Evolutionary conservation across 2,113 vertebrate genomes (phyloP), one percentile per base, ranked within the genome.

Genomic region (Raja brachyura): DNA sequence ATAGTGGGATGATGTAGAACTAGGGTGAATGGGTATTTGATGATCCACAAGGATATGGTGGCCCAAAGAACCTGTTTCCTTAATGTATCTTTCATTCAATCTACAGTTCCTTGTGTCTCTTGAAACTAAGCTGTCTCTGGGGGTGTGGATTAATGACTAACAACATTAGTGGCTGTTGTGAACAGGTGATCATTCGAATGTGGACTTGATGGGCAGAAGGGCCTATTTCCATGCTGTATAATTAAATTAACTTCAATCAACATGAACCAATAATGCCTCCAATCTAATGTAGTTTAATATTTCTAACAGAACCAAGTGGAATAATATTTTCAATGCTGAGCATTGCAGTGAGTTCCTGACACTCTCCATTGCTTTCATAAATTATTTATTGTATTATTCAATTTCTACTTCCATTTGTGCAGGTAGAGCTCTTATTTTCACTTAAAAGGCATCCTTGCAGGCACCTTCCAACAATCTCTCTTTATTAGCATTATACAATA

Each of bases 331-430:
- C 63, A 48, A 39, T 48, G 31, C 20, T 73, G 39, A 8, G 0
- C 9, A 31, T 39, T 61, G 70, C 33, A 73, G 39, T 54, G 18
- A 54, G 33, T 31, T 70, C 70, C 31, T 90, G 68, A 28, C 66
- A 73, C 10, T 73, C 54, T 48, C 22, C 22, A 73, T 54, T 73
- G 61, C 66, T 92, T 73, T 74, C 66, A 39, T 92, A 54, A 70
- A 92, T 73, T 48, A 92, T 92, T 73, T 33, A 74, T 74, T 92
- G 33, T 28, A 92, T 92, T 73, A 20, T 74, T 73, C 90, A 74
- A 54, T 73, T 92, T 70, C 18, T 48, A 5, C 90, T 33, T 73
- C 9, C 3, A 14, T 92, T 92, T 92, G 66, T 54, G 88, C 88
- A 68, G 2, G 33, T 48, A 25, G 33, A 92, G 4, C 18, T 90